Conservation (phyloP, 2,797 vertebrate species). For the Echeneis naucrates region DNA sequence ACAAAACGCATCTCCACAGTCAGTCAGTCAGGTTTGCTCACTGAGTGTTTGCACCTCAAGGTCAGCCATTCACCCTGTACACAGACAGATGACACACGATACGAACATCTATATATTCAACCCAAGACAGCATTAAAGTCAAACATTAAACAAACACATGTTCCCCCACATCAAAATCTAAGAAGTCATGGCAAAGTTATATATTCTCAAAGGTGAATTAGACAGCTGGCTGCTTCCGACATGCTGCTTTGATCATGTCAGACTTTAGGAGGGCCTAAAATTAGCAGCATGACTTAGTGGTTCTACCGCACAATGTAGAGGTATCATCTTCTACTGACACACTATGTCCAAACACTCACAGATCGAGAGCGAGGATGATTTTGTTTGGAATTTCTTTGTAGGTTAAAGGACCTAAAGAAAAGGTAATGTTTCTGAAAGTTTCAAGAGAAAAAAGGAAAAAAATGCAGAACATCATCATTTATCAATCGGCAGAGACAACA, state of each 20-base stretch:
- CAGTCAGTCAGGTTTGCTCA: slow-evolving; percentile 30
- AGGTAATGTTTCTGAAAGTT: not conserved
- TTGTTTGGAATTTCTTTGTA: not conserved
- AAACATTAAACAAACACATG: slow-evolving; percentile 21
- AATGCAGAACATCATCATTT: not conserved
- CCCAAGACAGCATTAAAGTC: slow-evolving; percentile 23
- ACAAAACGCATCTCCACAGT: slow-evolving; percentile 42
- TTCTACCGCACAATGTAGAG: not conserved
- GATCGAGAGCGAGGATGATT: not conserved
- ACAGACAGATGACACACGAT: not conserved
- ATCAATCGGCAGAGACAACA: slow-evolving; percentile 14
- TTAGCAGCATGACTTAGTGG: slow-evolving; percentile 34
- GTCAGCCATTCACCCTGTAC: slow-evolving; percentile 17
- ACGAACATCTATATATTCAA: not conserved
- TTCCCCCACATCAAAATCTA: slow-evolving; percentile 5
- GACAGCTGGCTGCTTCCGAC: slow-evolving; percentile 52
- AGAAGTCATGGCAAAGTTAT: slow-evolving; percentile 15
- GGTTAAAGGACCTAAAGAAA: not conserved
- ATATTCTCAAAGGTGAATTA: slow-evolving; percentile 33
- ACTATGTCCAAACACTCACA: not conserved
- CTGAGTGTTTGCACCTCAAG: slow-evolving; percentile 35
- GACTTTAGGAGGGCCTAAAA: slow-evolving; percentile 20
- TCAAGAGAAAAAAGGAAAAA: slow-evolving; percentile 6
- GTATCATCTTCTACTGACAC: not conserved
- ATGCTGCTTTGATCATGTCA: slow-evolving; percentile 36